These are phyloP conservation scores for Trichogramma pretiosum DNA, from an alignment of 1,140 invertebrate genomes.

Conservation along the genomic window DNA sequence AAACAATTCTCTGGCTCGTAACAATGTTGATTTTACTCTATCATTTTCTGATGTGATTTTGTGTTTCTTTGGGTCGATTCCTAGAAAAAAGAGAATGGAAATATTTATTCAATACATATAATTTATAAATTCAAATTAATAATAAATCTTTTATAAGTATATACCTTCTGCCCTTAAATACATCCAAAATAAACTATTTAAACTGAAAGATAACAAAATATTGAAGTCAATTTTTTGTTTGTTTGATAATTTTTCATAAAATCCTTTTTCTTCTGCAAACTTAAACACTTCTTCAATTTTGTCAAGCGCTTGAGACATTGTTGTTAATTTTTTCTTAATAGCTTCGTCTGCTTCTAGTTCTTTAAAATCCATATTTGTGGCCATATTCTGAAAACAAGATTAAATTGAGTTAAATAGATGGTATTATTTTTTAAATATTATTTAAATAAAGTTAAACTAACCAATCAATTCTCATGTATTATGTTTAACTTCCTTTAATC, in stretches of 20 bases:
- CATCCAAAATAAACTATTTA: constrained; percentile 48
- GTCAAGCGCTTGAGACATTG: constrained; percentile 28
- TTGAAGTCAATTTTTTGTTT: constrained; percentile 44
- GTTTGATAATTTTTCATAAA: constrained; percentile 38
- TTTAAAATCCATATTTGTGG: constrained; percentile 33
- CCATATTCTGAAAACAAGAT: too few relatives aligned
- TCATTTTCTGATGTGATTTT: constrained; percentile 41
- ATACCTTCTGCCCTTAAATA: constrained; percentile 41
- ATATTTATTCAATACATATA: neutral
- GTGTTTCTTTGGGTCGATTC: constrained; percentile 33
- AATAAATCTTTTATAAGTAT: constrained; percentile 7
- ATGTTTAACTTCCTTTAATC: too few relatives aligned
- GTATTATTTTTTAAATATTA: too few relatives aligned
- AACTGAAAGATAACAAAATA: constrained; percentile 41
- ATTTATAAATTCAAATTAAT: neutral
- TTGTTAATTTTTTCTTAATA: constrained; percentile 29
- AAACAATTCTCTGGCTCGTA: constrained; percentile 39
- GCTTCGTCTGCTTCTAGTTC: constrained; percentile 33
- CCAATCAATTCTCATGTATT: too few relatives aligned
- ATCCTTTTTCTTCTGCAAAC: constrained; percentile 24
- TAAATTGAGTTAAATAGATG: too few relatives aligned
- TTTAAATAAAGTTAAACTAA: too few relatives aligned
- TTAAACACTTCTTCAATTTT: constrained; percentile 33
- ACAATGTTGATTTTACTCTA: constrained; percentile 38
- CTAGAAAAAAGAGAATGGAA: constrained; percentile 20